Conservation (phyloP, 2,888 invertebrate genomes). For the Cepaea hortensis region DNA sequence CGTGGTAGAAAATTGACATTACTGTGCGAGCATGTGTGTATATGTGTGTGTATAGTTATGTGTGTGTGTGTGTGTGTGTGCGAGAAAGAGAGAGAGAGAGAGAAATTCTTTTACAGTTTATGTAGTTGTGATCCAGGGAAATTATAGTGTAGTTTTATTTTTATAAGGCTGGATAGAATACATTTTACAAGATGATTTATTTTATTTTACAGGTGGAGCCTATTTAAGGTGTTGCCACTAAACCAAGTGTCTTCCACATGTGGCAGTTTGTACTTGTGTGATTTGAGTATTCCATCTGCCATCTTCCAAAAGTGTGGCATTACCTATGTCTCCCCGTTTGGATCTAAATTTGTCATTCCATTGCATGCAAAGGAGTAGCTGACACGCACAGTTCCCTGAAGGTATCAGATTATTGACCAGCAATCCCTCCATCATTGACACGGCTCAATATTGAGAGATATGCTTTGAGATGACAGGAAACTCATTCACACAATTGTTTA, state of each 20-base stretch:
- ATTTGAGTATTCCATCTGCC: slow-evolving; percentile 87
- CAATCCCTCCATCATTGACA: too few relatives aligned
- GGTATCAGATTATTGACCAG: not conserved
- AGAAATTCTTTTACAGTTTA: too few relatives aligned
- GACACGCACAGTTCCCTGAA: not conserved
- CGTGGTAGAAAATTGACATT: too few relatives aligned
- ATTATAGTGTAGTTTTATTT: not conserved
- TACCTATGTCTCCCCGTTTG: slow-evolving; percentile 89
- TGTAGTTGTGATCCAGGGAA: not conserved
- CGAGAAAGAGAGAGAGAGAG: too few relatives aligned
- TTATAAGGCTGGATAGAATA: too few relatives aligned
- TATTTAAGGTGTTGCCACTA: slow-evolving; percentile 85
- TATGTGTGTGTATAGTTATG: too few relatives aligned
- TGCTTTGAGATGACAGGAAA: not conserved
- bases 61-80: too few relatives aligned
- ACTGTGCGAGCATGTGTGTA: too few relatives aligned
- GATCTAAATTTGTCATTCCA: slow-evolving; percentile 88
- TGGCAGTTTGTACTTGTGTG: slow-evolving; percentile 86
- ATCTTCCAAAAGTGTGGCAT: slow-evolving; percentile 87
- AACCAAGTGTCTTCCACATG: slow-evolving; percentile 40
- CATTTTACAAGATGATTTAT: too few relatives aligned
- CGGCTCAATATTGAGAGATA: too few relatives aligned
- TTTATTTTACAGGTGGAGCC: slow-evolving; percentile 78
- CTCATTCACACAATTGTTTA: not conserved
- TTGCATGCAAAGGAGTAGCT: slow-evolving; percentile 72